These are phyloP conservation scores for Apoda limacodes DNA, from an alignment of 2,888 invertebrate species.

Conservation along the genomic window DNA sequence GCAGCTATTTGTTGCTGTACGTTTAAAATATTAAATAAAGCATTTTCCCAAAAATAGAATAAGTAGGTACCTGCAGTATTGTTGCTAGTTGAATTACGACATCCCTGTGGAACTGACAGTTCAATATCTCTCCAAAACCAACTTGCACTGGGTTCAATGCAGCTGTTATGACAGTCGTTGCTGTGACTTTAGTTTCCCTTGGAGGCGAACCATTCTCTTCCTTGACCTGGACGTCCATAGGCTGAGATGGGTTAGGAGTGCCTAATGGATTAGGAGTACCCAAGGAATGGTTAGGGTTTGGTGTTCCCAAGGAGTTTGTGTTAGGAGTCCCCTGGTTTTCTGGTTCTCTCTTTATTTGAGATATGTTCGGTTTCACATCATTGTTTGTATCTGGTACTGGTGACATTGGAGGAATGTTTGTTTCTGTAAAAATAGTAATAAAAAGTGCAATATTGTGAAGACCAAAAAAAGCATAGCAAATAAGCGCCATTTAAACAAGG, in stretches of 20 bases:
- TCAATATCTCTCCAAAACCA: slow-evolving; percentile 85
- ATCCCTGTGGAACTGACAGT: slow-evolving; percentile 90
- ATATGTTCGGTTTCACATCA: slow-evolving; percentile 56
- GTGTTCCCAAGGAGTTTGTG: slow-evolving; percentile 53
- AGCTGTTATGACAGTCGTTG: slow-evolving; percentile 44
- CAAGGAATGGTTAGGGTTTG: slow-evolving; percentile 50
- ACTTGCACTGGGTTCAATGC: slow-evolving; percentile 73
- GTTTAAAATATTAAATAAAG: no score
- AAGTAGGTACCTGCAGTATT: slow-evolving; percentile 77
- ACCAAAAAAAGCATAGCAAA: neutral
- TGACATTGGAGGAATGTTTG: slow-evolving; percentile 42
- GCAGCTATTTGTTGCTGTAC: no score
- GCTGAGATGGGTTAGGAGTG: slow-evolving; percentile 42
- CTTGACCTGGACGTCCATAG: slow-evolving; percentile 51
- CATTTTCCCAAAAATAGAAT: no score
- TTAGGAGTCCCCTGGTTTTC: no score
- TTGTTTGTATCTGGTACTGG: slow-evolving; percentile 43
- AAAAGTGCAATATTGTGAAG: slow-evolving; percentile 5
- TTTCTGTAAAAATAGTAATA: no score
- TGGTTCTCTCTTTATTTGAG: slow-evolving; percentile 54
- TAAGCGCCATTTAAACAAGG: neutral
- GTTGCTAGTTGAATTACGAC: slow-evolving; percentile 84
- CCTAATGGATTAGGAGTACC: slow-evolving; percentile 54
- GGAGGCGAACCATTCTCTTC: slow-evolving; percentile 44
- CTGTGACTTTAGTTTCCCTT: slow-evolving; percentile 41